phyloP scores from a whole-genome alignment of 2,797 vertebrate species.

The Gallinago solitaria region DNA sequence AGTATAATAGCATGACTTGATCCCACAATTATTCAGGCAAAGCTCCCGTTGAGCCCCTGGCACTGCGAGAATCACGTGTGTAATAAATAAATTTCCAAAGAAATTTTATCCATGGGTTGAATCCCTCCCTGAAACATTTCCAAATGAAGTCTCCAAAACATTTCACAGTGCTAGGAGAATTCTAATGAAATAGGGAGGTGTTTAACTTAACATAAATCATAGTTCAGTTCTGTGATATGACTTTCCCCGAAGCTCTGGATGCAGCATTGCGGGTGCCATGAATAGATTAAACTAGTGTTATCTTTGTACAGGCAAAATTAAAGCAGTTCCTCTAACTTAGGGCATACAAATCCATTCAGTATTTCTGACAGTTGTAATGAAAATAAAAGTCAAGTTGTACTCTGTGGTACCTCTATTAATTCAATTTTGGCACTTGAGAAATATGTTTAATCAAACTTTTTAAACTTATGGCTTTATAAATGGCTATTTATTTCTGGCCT shows the following conservation, averaged over 20 bases:
- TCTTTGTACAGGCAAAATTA: neutral
- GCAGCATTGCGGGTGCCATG: neutral
- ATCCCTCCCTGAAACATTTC: neutral
- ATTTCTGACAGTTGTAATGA: neutral
- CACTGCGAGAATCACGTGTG: neutral
- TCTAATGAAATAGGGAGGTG: neutral
- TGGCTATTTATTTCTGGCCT: neutral
- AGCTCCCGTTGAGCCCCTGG: neutral
- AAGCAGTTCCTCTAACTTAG: neutral
- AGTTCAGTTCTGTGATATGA: neutral
- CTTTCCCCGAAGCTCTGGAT: neutral
- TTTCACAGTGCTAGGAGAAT: neutral
- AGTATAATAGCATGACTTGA: neutral
- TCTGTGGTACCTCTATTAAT: neutral
- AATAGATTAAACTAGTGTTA: neutral
- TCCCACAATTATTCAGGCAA: neutral
- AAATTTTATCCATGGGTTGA: neutral
- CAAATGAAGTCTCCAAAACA: neutral
- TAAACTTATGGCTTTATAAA: neutral
- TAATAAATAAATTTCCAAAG: neutral
- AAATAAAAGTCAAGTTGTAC: conserved; percentile 28
- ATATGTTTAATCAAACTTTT: conserved; percentile 1
- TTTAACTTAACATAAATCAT: conserved; percentile 35
- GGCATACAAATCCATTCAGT: neutral
- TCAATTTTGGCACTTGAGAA: neutral